Evolutionary conservation across 2,113 vertebrate genomes (phyloP).

Genomic region (Neoarius graeffei): DNA sequence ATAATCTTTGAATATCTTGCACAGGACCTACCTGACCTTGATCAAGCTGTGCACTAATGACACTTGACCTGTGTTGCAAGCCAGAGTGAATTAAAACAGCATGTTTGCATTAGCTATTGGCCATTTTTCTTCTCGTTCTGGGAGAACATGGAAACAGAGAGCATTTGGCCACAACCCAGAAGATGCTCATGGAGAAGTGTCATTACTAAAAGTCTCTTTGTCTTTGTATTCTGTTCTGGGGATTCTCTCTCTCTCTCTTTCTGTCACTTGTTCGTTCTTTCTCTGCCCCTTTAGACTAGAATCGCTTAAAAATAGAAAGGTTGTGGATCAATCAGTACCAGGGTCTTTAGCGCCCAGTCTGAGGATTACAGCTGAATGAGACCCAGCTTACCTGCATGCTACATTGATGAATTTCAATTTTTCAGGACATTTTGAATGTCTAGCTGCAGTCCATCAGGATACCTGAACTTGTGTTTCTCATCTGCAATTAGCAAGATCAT

Average conservation of each 20-base stretch:
- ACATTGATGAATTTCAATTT: neutral
- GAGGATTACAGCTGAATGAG: slow-evolving; percentile 18
- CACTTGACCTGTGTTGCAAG: neutral
- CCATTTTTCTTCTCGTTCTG: slow-evolving; percentile 13
- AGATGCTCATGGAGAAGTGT: slow-evolving; percentile 15
- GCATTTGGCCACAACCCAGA: slow-evolving; percentile 39
- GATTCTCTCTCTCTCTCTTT: slow-evolving; percentile 45
- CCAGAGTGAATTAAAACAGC: slow-evolving; percentile 5
- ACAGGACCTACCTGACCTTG: neutral
- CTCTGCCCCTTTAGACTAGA: slow-evolving; percentile 45
- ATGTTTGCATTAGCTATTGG: slow-evolving; percentile 4
- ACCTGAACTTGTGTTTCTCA: neutral
- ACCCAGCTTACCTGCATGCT: neutral
- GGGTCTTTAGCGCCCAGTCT: slow-evolving; percentile 21
- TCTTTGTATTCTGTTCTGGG: slow-evolving; percentile 47
- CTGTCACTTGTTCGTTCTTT: slow-evolving; percentile 19
- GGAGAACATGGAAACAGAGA: slow-evolving; percentile 14
- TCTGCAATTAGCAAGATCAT: neutral
- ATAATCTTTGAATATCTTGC: neutral
- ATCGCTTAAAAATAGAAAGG: slow-evolving; percentile 45
- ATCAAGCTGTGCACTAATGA: slow-evolving; percentile 2
- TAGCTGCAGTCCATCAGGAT: neutral
- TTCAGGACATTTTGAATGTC: neutral
- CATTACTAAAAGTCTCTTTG: slow-evolving; percentile 40
- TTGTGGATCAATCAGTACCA: slow-evolving; percentile 44